phyloP scores from a whole-genome alignment of 2,797 vertebrate species.

The Gobionotothen gibberifrons region DNA sequence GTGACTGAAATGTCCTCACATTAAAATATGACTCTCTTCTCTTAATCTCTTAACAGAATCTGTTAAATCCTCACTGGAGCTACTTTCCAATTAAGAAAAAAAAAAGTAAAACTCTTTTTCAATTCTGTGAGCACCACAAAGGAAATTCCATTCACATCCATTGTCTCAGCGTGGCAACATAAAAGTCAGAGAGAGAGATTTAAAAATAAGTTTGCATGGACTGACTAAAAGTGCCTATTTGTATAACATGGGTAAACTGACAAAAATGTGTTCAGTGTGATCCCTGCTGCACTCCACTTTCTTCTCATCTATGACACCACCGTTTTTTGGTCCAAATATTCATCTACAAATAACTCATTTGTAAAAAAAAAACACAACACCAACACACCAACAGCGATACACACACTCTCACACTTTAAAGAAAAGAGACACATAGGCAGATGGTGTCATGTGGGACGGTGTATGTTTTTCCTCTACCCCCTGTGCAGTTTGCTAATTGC shows the following conservation, averaged over 20 bases:
- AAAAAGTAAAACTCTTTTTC: slow-evolving; percentile 1
- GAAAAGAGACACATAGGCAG: slow-evolving; percentile 41
- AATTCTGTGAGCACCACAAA: background rate
- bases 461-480: slow-evolving; percentile 65
- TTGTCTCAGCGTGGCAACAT: background rate
- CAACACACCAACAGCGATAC: slow-evolving; percentile 1
- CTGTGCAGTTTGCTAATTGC: slow-evolving; percentile 79
- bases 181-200: background rate
- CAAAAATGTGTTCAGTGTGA: slow-evolving; percentile 20
- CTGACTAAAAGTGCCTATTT: background rate
- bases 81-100: background rate
- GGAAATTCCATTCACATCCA: slow-evolving; percentile 9
- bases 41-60: slow-evolving; percentile 1
- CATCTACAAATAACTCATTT: slow-evolving; percentile 4
- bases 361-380: background rate
- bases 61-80: slow-evolving; percentile 1
- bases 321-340: slow-evolving; percentile 3
- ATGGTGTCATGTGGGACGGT: slow-evolving; percentile 52
- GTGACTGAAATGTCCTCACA: background rate
- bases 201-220: slow-evolving; percentile 6
- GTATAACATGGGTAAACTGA: slow-evolving; percentile 5
- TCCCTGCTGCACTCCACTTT: slow-evolving; percentile 8
- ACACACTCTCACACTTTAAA: slow-evolving; percentile 16
- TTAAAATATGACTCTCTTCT: background rate
- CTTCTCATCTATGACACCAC: background rate